Percentiles rank a stretch among this genome's conserved stretches.
Conservation (phyloP, 2,797 vertebrate genomes). For the Strix occidentalis region DNA sequence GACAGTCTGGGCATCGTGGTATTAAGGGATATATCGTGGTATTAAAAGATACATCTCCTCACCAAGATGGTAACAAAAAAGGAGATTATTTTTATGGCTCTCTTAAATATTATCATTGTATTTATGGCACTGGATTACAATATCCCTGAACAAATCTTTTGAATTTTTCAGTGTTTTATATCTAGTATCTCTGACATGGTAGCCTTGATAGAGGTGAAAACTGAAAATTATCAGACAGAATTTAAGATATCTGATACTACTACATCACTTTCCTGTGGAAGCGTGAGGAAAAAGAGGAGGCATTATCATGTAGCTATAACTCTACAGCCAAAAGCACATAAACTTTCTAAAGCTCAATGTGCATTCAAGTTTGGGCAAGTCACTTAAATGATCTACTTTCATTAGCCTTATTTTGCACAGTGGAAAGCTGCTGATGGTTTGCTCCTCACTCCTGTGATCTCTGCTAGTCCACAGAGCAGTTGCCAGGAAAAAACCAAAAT, state of each 20-base stretch:
- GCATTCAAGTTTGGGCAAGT: not conserved
- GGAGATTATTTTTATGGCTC: not conserved
- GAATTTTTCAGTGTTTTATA: not conserved
- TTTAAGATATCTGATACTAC: not conserved
- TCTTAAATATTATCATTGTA: not conserved
- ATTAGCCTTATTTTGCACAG: not conserved
- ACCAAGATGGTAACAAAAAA: not conserved
- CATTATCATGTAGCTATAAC: not conserved
- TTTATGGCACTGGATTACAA: not conserved
- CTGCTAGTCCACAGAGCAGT: not conserved
- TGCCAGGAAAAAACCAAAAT: not conserved
- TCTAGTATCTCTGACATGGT: not conserved
- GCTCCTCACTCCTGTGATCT: not conserved
- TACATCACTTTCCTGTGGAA: not conserved
- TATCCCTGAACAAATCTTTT: not conserved
- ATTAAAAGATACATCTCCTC: not conserved
- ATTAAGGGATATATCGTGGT: not conserved
- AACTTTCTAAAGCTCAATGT: not conserved
- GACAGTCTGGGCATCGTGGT: not conserved
- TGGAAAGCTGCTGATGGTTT: not conserved
- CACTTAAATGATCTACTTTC: not conserved
- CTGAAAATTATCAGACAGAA: not conserved
- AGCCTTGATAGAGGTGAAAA: not conserved
- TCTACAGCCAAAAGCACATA: not conserved
- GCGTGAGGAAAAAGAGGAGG: not conserved